Percentiles rank a stretch among this genome's conserved stretches.
Conservation (phyloP, 2,797 vertebrate species). For the Gorsachius magnificus region DNA sequence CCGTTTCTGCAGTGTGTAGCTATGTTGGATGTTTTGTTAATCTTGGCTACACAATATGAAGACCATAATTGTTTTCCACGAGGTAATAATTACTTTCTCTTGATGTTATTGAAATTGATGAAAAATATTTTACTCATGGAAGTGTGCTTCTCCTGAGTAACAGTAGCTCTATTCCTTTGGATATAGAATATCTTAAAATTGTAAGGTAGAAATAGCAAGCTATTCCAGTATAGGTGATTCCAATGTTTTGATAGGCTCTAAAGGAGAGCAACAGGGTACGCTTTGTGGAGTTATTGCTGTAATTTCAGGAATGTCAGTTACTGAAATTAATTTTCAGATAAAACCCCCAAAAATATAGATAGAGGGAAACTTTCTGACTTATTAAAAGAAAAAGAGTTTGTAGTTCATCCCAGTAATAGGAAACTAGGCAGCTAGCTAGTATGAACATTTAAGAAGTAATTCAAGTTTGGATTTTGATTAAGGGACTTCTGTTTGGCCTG, state of each 20-base stretch:
- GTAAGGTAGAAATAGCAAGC: not conserved
- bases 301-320: not conserved
- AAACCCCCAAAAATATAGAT: not conserved
- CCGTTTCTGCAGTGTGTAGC: not conserved
- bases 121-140: not conserved
- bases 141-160: not conserved
- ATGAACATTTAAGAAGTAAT: not conserved
- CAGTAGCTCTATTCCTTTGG: not conserved
- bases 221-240: not conserved
- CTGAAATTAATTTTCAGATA: conserved; percentile 22
- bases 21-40: not conserved
- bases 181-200: not conserved
- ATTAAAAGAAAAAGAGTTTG: not conserved
- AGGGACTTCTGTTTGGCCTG: not conserved
- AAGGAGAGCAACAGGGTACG: not conserved
- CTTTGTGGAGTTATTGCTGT: not conserved
- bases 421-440: not conserved
- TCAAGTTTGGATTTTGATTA: conserved; percentile 11
- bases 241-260: not conserved
- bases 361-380: not conserved
- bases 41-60: not conserved
- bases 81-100: not conserved
- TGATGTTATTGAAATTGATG: not conserved
- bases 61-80: not conserved
- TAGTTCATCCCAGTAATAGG: not conserved